Evolutionary conservation across 2,113 vertebrate genomes (phyloP).

Genomic region (Pedetes capensis): DNA sequence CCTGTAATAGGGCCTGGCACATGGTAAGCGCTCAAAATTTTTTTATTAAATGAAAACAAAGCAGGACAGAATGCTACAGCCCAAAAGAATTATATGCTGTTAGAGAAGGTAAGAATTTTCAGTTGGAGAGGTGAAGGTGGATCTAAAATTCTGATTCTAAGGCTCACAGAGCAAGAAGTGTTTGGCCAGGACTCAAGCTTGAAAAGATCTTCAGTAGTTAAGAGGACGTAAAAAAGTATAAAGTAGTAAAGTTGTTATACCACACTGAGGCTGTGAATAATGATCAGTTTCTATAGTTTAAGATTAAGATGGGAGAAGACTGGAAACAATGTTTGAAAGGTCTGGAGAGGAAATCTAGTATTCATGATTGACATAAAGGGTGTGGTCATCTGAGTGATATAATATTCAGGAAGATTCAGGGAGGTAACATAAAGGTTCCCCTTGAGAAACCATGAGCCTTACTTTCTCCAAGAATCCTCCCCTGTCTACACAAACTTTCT

Average conservation of each 20-base stretch:
- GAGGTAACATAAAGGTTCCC: not conserved
- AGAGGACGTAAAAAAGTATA: not conserved
- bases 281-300: not conserved
- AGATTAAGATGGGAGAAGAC: not conserved
- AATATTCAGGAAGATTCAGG: not conserved
- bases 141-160: constrained; percentile 36
- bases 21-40: not conserved
- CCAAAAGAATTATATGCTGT: not conserved
- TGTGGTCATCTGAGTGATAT: not conserved
- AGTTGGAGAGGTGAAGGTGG: not conserved
- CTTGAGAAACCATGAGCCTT: not conserved
- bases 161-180: not conserved
- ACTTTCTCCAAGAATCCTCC: constrained; percentile 2
- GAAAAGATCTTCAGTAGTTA: not conserved
- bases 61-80: not conserved
- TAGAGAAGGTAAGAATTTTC: constrained; percentile 30
- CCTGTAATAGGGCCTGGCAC: not conserved
- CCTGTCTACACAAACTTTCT: not conserved
- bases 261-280: not conserved
- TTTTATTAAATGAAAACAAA: constrained; percentile 32
- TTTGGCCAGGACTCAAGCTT: not conserved
- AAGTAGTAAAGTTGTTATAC: not conserved
- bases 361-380: not conserved
- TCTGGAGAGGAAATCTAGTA: not conserved
- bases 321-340: not conserved